Evolutionary conservation across 2,113 vertebrate species (phyloP), one percentile per base, ranked within the genome.

Genomic region (Jaculus jaculus): DNA sequence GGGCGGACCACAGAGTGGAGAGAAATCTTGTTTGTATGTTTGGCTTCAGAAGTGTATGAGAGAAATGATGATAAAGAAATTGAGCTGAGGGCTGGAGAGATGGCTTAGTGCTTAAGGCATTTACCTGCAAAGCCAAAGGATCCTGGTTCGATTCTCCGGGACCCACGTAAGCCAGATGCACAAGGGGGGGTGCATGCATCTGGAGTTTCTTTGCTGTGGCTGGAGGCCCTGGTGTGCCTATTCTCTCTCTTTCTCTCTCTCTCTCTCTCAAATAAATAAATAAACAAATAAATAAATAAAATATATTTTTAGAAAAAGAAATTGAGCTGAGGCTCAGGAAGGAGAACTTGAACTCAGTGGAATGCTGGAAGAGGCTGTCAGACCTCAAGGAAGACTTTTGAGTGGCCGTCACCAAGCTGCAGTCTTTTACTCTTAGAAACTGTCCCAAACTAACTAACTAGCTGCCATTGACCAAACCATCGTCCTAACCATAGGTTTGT

Each of bases 341-440:
- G 63, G 78, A 83, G 26, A 69, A 47, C 18, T 34, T 54, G n/a
- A n/a, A 54, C 21, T 66, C 16, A 20, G 20, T 47, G 71, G 89
- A 1, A 75, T 7, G 1, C 51, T 69, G 16, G 15, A 85, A 65
- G 42, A 92, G 12, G 30, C 42, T 39, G 24, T 91, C 54, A 65
- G 79, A 73, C 85, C 73, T 61, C 84, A 74, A 80, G 21, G 68
- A 81, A 71, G 34, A 66, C 1, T 63, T 83, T 65, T 8, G 66
- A 32, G 18, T 86, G 89, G 12, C 42, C 13, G 24, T 47, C 66
- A 42, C 30, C 39, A 80, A 86, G 72, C 34, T 74, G 3, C 6
- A 0, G 71, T 94, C 89, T 94, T 75, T 23, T 5, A 68, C 15
- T 85, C 66, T 77, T 85, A 42, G 92, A 94, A 86, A 73, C 12